These are phyloP conservation scores for Dasyprocta punctata DNA, from an alignment of 2,113 vertebrate species.

Conservation along the genomic window DNA sequence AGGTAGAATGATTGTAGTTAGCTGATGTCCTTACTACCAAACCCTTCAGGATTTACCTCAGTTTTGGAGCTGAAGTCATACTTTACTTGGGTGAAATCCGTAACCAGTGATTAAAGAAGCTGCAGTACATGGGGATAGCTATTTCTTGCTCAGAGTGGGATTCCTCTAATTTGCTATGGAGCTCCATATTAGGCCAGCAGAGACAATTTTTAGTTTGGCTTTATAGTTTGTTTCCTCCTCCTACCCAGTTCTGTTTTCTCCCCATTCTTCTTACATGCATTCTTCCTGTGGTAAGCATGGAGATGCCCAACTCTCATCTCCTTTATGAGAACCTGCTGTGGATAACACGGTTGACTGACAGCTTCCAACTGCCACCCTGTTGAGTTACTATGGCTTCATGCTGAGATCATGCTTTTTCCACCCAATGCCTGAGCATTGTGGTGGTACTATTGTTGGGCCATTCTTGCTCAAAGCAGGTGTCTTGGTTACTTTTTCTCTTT, in stretches of 20 bases:
- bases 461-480: neutral
- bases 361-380: neutral
- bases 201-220: no score
- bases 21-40: neutral
- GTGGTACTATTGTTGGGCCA: neutral
- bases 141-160: neutral
- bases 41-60: neutral
- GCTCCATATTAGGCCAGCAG: neutral
- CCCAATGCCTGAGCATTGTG: neutral
- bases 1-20: neutral
- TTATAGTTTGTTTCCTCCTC: neutral
- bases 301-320: neutral
- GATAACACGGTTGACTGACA: neutral
- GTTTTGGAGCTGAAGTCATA: neutral
- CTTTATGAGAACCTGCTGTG: neutral
- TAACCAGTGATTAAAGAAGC: neutral
- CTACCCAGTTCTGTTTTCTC: neutral
- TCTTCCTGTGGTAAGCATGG: neutral
- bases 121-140: neutral
- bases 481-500: no score
- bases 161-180: neutral
- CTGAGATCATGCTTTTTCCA: neutral
- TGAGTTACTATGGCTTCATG: neutral
- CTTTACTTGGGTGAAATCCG: neutral
- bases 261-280: neutral